Conservation (phyloP, 2,113 vertebrate species). For the Monarcha castaneiventris region DNA sequence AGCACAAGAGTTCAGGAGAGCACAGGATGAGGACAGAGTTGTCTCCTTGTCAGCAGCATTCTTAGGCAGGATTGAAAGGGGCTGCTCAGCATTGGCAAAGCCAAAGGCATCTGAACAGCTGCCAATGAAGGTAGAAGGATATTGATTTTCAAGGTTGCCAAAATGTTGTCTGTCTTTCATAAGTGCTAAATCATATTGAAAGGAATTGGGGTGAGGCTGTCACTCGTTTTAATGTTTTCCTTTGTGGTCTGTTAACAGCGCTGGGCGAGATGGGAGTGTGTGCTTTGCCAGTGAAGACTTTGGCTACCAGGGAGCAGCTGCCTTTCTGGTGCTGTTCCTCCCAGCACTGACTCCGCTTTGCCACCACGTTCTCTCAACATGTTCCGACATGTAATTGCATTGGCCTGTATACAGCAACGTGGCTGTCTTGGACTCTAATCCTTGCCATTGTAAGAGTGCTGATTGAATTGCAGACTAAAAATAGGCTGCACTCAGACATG, state of each 20-base stretch:
- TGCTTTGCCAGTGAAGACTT: not conserved
- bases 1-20: not conserved
- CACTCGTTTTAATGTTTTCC: not conserved
- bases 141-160: not conserved
- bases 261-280: rapidly evolving
- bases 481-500: not conserved
- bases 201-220: not conserved
- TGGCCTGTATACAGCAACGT: not conserved
- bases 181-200: not conserved
- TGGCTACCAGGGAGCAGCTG: not conserved
- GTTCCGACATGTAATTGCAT: not conserved
- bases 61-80: not conserved
- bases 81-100: not conserved
- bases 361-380: not conserved
- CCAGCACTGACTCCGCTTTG: not conserved
- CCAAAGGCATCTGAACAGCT: not conserved
- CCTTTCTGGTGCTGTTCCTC: not conserved
- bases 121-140: not conserved
- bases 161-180: not conserved
- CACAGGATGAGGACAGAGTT: not conserved
- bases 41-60: not conserved
- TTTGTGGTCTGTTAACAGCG: not conserved
- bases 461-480: conserved; percentile 39
- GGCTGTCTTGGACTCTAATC: conserved; percentile 21
- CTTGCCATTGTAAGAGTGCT: not conserved